Conservation (phyloP, 2,113 vertebrate genomes). For the Galemys pyrenaicus region DNA sequence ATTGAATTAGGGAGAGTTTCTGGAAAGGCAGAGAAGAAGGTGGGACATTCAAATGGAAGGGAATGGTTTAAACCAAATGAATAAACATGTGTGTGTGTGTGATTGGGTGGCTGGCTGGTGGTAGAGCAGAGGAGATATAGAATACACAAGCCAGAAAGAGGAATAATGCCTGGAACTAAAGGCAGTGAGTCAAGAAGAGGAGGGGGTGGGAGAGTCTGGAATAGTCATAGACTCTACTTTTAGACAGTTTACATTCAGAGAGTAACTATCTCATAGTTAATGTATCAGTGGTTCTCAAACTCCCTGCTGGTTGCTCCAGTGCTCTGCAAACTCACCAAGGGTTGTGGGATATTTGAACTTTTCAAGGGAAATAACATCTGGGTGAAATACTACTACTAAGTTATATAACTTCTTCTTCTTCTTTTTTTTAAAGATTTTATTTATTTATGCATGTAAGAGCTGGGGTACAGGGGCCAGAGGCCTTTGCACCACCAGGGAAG, state of each 20-base stretch:
- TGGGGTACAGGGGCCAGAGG: no score
- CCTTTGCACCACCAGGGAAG: no score
- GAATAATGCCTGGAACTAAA: neutral
- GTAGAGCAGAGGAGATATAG: no score
- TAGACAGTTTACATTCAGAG: neutral
- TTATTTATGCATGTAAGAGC: no score
- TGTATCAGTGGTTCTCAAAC: neutral
- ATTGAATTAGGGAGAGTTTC: neutral
- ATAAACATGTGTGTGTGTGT: neutral
- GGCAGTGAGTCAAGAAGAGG: neutral
- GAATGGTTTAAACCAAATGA: neutral
- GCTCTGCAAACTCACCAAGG: neutral
- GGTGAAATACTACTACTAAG: neutral
- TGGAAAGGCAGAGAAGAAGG: neutral
- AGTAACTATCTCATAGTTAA: neutral
- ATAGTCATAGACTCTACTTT: neutral
- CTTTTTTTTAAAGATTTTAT: no score
- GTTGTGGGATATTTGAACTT: neutral
- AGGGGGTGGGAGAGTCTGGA: neutral
- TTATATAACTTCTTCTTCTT: neutral
- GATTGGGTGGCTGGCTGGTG: neutral
- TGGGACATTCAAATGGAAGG: neutral
- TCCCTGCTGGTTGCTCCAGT: rapidly evolving
- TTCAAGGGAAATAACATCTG: neutral
- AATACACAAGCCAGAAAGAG: neutral